phyloP scores from a whole-genome alignment of 2,113 vertebrate species.

The Stomatorhinus ivindoensis region DNA sequence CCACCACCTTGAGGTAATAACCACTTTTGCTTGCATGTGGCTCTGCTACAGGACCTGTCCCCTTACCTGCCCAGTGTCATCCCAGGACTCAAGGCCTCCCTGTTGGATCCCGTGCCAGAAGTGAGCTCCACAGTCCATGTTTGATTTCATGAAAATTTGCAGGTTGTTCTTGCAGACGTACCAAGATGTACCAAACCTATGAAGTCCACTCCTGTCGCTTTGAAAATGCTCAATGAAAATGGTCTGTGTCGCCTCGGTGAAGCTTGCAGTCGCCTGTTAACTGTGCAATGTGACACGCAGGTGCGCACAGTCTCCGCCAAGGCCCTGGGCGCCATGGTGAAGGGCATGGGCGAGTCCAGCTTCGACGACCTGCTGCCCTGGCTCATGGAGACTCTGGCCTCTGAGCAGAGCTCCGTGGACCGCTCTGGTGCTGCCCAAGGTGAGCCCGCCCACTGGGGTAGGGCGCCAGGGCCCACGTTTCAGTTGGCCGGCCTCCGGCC shows the following conservation, averaged over 20 bases:
- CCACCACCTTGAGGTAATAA: neutral
- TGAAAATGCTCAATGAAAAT: neutral
- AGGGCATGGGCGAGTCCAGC: slow-evolving; percentile 94
- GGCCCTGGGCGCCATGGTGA: slow-evolving; percentile 96
- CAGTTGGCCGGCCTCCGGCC: neutral
- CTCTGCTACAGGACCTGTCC: slow-evolving; percentile 75
- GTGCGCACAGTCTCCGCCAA: slow-evolving; percentile 95
- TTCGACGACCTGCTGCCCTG: slow-evolving; percentile 94
- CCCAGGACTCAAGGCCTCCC: slow-evolving; percentile 87
- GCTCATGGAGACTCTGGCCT: slow-evolving; percentile 95
- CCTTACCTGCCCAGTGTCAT: slow-evolving; percentile 94
- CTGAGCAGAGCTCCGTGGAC: slow-evolving; percentile 96
- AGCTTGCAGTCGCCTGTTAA: neutral
- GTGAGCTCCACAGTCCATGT: slow-evolving; percentile 45
- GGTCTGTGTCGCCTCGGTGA: neutral
- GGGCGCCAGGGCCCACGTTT: neutral
- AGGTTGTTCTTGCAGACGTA: neutral
- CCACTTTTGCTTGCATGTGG: neutral
- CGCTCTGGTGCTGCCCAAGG: slow-evolving; percentile 96
- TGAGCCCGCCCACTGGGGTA: slow-evolving; percentile 35
- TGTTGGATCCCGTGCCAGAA: slow-evolving; percentile 94
- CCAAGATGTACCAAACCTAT: too few relatives aligned
- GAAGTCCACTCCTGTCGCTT: neutral
- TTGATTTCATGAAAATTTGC: neutral
- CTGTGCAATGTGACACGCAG: slow-evolving; percentile 46